Evolutionary conservation across 2,888 invertebrate genomes (phyloP), one percentile per base, ranked within the genome.

Genomic region (Drosophila mimica): DNA sequence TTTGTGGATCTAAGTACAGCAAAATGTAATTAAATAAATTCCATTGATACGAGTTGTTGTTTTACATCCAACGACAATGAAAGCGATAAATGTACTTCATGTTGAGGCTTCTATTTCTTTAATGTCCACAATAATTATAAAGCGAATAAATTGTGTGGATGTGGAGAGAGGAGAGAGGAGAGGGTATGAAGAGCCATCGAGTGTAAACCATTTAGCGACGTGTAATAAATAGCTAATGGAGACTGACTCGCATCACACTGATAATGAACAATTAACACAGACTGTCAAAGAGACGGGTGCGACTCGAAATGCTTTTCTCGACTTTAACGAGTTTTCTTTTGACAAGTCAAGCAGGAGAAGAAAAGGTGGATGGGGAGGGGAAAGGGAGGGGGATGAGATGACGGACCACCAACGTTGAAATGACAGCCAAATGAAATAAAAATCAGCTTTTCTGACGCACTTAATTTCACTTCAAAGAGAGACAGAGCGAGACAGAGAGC

Each of bases 401-500:
- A 25, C 30, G 31, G 60, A 69, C 83, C 88, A 89, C 74, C 83
- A 59, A 48, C 77, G 75, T 74, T 70, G 71, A 65, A 60, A 67
- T 86, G 79, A 40, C 67, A 73, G 70, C 49, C 70, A 84, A 73
- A 79, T 70, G 61, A 65, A 81, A 74, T 63, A 74, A 59, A 66
- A 86, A 83, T 77, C 75, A 17, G 80, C 79, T 81, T 86, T 83
- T 72, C 62, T 81, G 79, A 57, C 75, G 71, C 76, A 67, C 70
- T 73, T 85, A 71, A 89, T 90, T 87, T 90, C 90, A 87, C 89
- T 86, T 86, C 83, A 68, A 70, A 49, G 62, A 46, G n/a, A 40
- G 13, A 40, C 38, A 63, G 20, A 34, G 40, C 6, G 2, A 36
- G 46, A 34, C 36, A 36, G 17, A 7, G n/a, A 5, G n/a, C 5